Base-by-base conservation (phyloP, 2,797 vertebrate species). In the Epinephelus awoara region DNA sequence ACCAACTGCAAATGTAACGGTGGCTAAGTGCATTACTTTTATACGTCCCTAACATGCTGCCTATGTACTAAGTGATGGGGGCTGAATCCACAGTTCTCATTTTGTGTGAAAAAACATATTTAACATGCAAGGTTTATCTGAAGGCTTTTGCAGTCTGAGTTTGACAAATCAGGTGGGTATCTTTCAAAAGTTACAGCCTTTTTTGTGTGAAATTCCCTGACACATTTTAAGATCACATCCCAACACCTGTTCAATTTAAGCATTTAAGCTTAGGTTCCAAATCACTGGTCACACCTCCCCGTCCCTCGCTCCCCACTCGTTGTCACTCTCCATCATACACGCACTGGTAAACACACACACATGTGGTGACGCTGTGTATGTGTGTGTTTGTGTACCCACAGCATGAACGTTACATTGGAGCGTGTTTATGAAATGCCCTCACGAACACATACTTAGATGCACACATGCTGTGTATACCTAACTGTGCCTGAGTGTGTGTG, bases 301-400 rank as follows among this genome's bases (percentile, higher is more conserved):
- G 4, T 56, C 59, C 52, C 63, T 71, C 40, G 12, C 67, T 68
- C 44, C 62, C 44, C 15, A 2, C 47, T 68, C 11, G 40, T 84
- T 80, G 72, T 83, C 77, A 62, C 73, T 75, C 52, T 87, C 58
- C 52, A 87, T 76, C 83, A 87, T 86, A 63, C 75, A 83, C 64
- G 75, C 86, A 74, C 77, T 58, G 77, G 46, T 89, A 82, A 85
- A 77, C 62, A 76, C 67, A 62, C 58, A 79, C 23, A 72, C 27
- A 27, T 7, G 54, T 18, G 11, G 46, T 18, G 25, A 54, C 5
- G 13, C n/a, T 40, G 42, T 46, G 40, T 64, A 5, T 52, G 42
- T 75, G 64, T 64, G 56, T 64, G 47, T 75, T 21, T 69, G 54
- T 75, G 54, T 74, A 67, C 14, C 38, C 56, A 21, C 27, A 57